Conservation (phyloP, 2,113 vertebrate genomes). For the Capreolus pygargus region DNA sequence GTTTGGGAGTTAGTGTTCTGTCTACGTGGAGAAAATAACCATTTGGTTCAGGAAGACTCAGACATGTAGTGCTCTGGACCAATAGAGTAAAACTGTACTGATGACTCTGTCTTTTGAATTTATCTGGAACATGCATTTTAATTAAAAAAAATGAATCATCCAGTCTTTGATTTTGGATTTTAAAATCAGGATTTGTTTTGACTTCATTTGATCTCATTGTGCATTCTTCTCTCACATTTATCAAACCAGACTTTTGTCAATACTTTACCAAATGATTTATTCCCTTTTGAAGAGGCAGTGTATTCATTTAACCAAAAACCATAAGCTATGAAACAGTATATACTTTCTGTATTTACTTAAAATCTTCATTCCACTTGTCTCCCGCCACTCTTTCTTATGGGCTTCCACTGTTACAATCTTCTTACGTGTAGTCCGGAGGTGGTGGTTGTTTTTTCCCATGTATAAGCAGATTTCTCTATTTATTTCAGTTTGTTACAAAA, state of each 20-base stretch:
- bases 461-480: background rate
- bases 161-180: background rate
- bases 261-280: background rate
- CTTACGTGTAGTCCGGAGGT: background rate
- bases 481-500: background rate
- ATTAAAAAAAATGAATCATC: background rate
- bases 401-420: background rate
- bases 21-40: background rate
- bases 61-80: background rate
- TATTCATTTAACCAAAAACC: background rate
- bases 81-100: background rate
- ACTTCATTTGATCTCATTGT: background rate
- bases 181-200: background rate
- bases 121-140: background rate
- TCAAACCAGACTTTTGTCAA: background rate
- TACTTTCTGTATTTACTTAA: background rate
- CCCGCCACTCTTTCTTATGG: background rate
- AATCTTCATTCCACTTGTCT: background rate
- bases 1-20: background rate
- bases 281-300: background rate
- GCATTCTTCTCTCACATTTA: background rate
- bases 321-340: background rate
- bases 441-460: background rate
- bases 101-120: background rate
- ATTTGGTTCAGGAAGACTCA: background rate